A percentile compares a stretch with the other conserved stretches of the same genome.
These are phyloP conservation scores for Leptoclinus maculatus DNA, from an alignment of 2,797 vertebrate genomes.

Conservation along the genomic window DNA sequence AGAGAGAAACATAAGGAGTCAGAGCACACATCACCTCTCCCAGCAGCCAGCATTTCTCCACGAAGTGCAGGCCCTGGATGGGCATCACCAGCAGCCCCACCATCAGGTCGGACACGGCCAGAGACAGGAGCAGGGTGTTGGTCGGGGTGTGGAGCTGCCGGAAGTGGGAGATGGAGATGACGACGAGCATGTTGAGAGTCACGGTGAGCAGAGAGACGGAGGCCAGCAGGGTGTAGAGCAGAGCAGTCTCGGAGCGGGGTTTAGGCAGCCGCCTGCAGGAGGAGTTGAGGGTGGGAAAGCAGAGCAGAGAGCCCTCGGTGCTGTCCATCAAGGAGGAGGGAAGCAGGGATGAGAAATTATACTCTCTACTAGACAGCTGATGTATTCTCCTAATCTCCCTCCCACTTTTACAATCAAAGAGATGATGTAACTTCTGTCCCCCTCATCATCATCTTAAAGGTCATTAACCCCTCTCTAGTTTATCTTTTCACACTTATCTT, in stretches of 20 bases:
- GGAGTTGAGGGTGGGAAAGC: conserved; percentile 58
- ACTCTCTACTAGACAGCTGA: too few relatives aligned
- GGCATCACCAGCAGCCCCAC: conserved; percentile 84
- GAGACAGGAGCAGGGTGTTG: conserved; percentile 83
- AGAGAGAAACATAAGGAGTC: conserved; percentile 53
- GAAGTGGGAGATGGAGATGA: conserved; percentile 83
- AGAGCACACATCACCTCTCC: conserved; percentile 78
- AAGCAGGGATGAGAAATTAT: too few relatives aligned
- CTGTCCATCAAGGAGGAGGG: conserved; percentile 30
- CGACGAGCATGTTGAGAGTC: conserved; percentile 79
- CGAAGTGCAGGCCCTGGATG: conserved; percentile 71
- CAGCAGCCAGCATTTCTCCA: conserved; percentile 84
- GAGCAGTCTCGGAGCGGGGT: not conserved
- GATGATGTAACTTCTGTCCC: not conserved
- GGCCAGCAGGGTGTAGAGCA: conserved; percentile 55
- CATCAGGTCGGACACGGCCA: conserved; percentile 80
- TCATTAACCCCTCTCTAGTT: not conserved
- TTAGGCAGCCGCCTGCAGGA: conserved; percentile 48
- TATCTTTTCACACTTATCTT: not conserved
- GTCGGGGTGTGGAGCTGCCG: conserved; percentile 82
- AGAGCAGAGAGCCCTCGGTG: not conserved
- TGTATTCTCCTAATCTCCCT: conserved; percentile 16
- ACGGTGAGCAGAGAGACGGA: conserved; percentile 69
- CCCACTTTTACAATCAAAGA: not conserved
- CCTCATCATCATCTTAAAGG: not conserved